Evolutionary conservation across 2,888 invertebrate genomes (phyloP).

Genomic region (Nysson spinosus): DNA sequence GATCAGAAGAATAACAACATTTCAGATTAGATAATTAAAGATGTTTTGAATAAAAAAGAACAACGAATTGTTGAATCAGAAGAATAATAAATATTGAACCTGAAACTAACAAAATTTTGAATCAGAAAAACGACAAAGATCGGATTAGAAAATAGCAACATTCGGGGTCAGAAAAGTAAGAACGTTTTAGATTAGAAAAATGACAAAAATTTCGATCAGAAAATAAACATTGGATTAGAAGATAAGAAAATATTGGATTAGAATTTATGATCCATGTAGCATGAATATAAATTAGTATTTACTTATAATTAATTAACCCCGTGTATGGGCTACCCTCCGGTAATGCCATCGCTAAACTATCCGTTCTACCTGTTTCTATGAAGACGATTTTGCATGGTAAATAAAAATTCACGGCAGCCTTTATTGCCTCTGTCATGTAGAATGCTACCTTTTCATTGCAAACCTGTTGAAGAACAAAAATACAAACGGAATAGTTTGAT

Average conservation of each 20-base stretch:
- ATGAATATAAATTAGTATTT: slow-evolving; percentile 22
- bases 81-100: too few species aligned
- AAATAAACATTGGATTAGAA: too few species aligned
- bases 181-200: too few species aligned
- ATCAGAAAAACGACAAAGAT: too few species aligned
- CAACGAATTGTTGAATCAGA: too few species aligned
- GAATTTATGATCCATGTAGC: background rate
- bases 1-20: too few species aligned
- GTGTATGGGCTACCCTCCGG: slow-evolving; percentile 61
- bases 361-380: slow-evolving; percentile 58
- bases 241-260: background rate
- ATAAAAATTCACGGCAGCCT: slow-evolving; percentile 30
- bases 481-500: background rate
- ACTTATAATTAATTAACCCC: slow-evolving; percentile 59
- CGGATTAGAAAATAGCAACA: too few species aligned
- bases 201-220: too few species aligned
- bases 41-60: too few species aligned
- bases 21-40: too few species aligned
- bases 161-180: too few species aligned
- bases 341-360: slow-evolving; percentile 60
- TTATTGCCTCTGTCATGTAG: slow-evolving; percentile 55
- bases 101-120: too few species aligned
- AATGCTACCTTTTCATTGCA: slow-evolving; percentile 64
- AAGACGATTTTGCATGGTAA: slow-evolving; percentile 56
- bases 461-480: slow-evolving; percentile 43